Evolutionary conservation across 2,113 vertebrate species (phyloP), one percentile per base, ranked within the genome.

Genomic region (Carlito syrichta): DNA sequence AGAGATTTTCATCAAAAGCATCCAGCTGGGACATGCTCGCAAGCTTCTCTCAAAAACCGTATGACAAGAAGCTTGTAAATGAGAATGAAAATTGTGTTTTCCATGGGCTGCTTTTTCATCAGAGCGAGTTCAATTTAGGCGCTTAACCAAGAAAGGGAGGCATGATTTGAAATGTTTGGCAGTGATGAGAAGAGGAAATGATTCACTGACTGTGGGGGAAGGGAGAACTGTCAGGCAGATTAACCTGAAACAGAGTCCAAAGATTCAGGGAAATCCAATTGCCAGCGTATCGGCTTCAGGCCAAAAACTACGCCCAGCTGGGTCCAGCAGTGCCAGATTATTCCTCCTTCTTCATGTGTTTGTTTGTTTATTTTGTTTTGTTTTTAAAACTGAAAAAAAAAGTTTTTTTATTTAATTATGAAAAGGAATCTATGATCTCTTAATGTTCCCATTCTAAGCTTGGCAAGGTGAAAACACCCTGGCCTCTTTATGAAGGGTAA

Each of bases 151-250:
- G 52, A 96, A 16, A n/a, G 23, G 20, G 45, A 94, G 43, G 30
- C 19, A 85, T 81, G 68, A 83, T 85, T 52, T 73, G 83, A 95
- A 73, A 58, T n/a, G 60, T 71, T 92, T 91, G 92, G 94, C 90
- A 97, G 69, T 93, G 91, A 94, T 45, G 68, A 98, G 45, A 95
- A 6, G 22, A 98, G 96, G 96, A 98, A 98, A 98, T 98, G 97
- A 98, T 78, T 98, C 97, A 97, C 0, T 1, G 20, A 0, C 93
- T 66, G 0, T 58, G 58, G 2, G 9, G 3, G 60, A 79, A 69
- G 14, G 13, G 10, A 60, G 81, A 83, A 22, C 25, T 6, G 40
- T 60, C 86, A 73, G 71, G 23, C 62, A 69, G 43, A 90, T n/a
- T 48, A 91, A 81, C 35, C 84, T 86, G 43, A n/a, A 89, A 48